Evolutionary conservation across 1,140 invertebrate genomes (phyloP).

Genomic region (Saxidomus purpurata): DNA sequence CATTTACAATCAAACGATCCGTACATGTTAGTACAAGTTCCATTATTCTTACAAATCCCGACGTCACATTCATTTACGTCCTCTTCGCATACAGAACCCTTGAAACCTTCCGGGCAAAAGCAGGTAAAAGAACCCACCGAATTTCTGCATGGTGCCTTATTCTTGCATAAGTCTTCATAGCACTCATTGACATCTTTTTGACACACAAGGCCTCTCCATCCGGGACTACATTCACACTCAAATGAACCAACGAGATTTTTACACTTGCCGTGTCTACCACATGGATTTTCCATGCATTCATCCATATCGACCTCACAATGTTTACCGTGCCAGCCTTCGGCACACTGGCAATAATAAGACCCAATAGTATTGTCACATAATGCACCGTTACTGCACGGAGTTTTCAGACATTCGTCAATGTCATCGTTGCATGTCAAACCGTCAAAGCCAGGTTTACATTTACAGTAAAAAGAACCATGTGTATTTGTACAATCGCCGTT

Average conservation of each 20-base stretch:
- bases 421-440: constrained; percentile 27
- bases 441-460: constrained; percentile 90
- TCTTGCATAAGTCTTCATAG: background rate
- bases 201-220: constrained; percentile 54
- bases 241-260: constrained; percentile 48
- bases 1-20: constrained; percentile 87
- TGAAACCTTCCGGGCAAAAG: constrained; percentile 45
- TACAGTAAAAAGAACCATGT: constrained; percentile 87
- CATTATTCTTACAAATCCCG: constrained; percentile 48
- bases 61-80: constrained; percentile 66
- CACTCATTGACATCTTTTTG: constrained; percentile 62
- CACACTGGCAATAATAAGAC: constrained; percentile 55
- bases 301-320: constrained; percentile 56
- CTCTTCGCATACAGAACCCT: background rate
- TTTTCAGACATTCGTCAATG: constrained; percentile 39
- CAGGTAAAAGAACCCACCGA: constrained; percentile 48
- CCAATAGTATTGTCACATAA: constrained; percentile 48
- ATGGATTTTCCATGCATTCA: constrained; percentile 63
- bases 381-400: constrained; percentile 49
- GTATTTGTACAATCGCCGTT: constrained; percentile 51
- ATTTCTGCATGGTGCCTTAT: constrained; percentile 46
- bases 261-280: constrained; percentile 65
- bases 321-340: constrained; percentile 53
- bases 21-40: constrained; percentile 38
- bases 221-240: constrained; percentile 46